Evolutionary conservation across 2,797 vertebrate species (phyloP), one percentile per base, ranked within the genome.

Genomic region (Chrosomus eos): DNA sequence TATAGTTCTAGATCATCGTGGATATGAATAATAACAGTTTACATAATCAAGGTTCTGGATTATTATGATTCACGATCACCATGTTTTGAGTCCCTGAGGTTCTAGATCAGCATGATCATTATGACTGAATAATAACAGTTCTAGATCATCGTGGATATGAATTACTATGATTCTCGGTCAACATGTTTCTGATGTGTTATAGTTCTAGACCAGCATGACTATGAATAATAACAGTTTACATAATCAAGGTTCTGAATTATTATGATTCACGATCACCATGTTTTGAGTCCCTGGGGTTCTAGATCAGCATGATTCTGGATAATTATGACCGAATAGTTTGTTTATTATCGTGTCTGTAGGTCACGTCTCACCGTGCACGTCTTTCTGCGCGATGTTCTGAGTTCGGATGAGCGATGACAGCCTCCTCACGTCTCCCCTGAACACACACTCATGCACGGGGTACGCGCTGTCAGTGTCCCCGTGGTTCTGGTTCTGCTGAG

Each of bases 361-460:
- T 76, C 40, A 31, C n/a, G 45, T 26, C 98, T 97, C 91, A 99
- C 98, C 98, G 87, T 99, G 98, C 71, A 94, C 93, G 93, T 99
- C 98, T 89, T 99, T 99, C 94, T 98, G 97, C 23, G 97, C 95
- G 91, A 99, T 99, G 87, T 97, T 97, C 92, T 99, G 98, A 7
- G 97, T 99, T 88, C 98, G 95, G 92, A 99, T 99, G 84, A 99
- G 96, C 8, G 98, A 97, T 2, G 98, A 99, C 82, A 99, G 95
- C 16, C 95, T 95, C 84, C 98, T 93, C 87, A 99, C 97, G 90
- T 99, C 98, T 74, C 97, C 98, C 90, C 96, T 96, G 90, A 98
- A 99, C 72, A 99, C 98, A 88, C 97, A 97, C 92, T 99, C 97
- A 86, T 99, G 98, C 28, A 99, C 96, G 13, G 97, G 98, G 86